Base-by-base conservation (phyloP, 92 coral and sea anemone genomes). In the Heteractis magnifica region DNA sequence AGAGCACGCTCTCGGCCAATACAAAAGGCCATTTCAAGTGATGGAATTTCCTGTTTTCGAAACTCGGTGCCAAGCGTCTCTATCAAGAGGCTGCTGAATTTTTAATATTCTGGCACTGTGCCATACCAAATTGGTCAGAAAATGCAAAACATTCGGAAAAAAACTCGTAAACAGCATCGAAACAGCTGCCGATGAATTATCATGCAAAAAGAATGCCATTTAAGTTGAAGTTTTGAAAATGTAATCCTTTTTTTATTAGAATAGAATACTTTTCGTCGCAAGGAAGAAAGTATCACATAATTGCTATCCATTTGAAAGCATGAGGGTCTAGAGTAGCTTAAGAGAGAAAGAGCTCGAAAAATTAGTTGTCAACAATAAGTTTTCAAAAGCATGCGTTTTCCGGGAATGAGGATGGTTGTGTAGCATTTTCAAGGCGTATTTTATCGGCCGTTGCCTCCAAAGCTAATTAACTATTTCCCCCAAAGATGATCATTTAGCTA, bases 21-120 rank as follows among this genome's bases (percentile, higher is more conserved):
- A 76, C 79, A 76, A 76, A 76, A 20, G 58, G n/a, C 64, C 79
- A 76, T 64, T 76, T 76, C 48, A 49, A 18, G 34, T 76, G 58
- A 76, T 76, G 79, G 48, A 76, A 76, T 76, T 76, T 76, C 79
- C 79, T 76, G 79, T 76, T 76, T 68, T 68, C n/a, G 79, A 74
- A 58, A 8, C 18, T 49, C n/a, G 79, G 79, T 76, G 79, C 59
- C 60, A 76, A 19, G 52, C 58, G 50, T 76, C 70, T 76, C 58
- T 51, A 50, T 18, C 58, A 8, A 18, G 18, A 50, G 58, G 16
- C 41, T 34, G 19, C 60, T 18, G 79, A 50, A 74, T 49, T 49
- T 21, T 18, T 49, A 44, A 50, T 52, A 19, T 20, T 10, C 52
- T 76, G 79, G 79, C 79, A n/a, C 4, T 18, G 50, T 0, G 79